Evolutionary conservation across 2,113 vertebrate species (phyloP), one percentile per base, ranked within the genome.

Genomic region (Ailuropoda melanoleuca): DNA sequence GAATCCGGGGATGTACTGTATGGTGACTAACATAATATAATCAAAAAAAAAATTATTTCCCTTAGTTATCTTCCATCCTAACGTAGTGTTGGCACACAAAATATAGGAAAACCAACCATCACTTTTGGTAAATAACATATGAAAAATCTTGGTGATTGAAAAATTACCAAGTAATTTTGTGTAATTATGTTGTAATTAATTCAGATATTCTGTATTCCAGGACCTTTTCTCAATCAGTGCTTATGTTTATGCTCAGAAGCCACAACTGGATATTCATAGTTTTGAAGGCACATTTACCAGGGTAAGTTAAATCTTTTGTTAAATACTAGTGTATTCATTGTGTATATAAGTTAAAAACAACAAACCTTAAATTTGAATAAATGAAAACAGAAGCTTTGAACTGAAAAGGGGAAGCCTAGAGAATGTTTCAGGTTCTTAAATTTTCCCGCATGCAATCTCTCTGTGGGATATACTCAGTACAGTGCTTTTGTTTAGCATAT

Each of bases 231-330:
- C 99, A 94, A 99, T 99, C 99, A 99, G 96, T 78, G 99, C 99
- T 70, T 99, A 99, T 9, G 99, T 99, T 96, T 99, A 99, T 95
- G 99, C 99, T 97, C 99, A 99, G 99, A 99, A 99, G 98, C 99
- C 99, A 83, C 99, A 99, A 97, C 98, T 99, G 99, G 99, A 99
- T 98, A 99, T 99, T 98, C 99, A 99, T 98, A 99, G 99, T 95
- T 99, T 99, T 96, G 99, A 99, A 98, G 99, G 99, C 87, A 99
- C 99, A 94, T 99, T 99, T 98, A 99, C 99, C 50, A 98, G 99
- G 99, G 99, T 99, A 99, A 99, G 99, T 98, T 81, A 48, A 78
- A 3, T 39, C 0, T 95, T 19, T 56, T 31, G 15, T 97, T 94
- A 37, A 56, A 1, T 55, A 29, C 37, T 48, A n/a, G 29, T 39